A percentile compares a stretch with the other conserved stretches of the same genome.
phyloP scores from a whole-genome alignment of 2,113 vertebrate species.

The human region DNA sequence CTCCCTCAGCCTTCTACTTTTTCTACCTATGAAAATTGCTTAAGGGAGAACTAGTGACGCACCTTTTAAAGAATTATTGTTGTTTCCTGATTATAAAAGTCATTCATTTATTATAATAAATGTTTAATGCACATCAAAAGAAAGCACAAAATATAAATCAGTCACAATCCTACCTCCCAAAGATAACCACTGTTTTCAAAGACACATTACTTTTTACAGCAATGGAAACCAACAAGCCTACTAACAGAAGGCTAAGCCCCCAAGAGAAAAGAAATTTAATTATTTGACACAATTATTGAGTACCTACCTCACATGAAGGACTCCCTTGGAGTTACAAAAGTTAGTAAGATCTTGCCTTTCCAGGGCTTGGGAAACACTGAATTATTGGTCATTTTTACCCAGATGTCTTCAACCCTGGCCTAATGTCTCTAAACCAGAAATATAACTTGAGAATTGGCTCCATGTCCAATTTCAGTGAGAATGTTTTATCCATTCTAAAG shows the following conservation, averaged over 20 bases:
- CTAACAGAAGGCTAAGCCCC: neutral
- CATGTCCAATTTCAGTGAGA: neutral
- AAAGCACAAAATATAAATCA: neutral
- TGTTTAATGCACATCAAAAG: neutral
- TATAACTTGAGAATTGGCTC: neutral
- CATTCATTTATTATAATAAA: neutral
- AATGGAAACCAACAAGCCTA: neutral
- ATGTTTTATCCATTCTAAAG: neutral
- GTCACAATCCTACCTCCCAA: neutral
- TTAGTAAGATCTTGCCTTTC: neutral
- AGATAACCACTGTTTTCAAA: conserved; percentile 17
- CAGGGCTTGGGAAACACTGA: neutral
- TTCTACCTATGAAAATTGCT: neutral
- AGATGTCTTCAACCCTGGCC: neutral
- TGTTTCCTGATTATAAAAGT: neutral
- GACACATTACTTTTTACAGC: neutral
- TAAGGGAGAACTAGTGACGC: neutral
- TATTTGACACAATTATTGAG: neutral
- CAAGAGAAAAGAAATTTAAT: neutral
- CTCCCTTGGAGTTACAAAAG: neutral
- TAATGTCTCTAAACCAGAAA: neutral
- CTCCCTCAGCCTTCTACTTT: neutral
- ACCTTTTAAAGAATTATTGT: neutral
- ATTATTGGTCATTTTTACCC: neutral
- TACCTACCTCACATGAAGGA: neutral